Base-by-base conservation (phyloP, 2,113 vertebrate genomes). In the Dolichotis patagonum region DNA sequence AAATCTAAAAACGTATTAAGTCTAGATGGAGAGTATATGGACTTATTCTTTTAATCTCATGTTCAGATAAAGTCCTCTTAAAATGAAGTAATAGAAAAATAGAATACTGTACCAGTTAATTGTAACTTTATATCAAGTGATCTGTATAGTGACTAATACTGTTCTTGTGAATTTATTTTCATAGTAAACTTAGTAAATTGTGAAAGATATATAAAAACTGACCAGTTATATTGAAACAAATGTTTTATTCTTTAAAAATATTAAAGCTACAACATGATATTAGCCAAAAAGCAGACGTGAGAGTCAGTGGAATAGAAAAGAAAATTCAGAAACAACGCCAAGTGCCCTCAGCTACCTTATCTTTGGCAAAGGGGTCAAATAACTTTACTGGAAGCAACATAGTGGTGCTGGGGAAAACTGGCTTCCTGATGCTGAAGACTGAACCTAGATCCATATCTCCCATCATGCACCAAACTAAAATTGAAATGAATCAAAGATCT, bases 181-280 rank as follows among this genome's bases (percentile, higher is more conserved):
- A 75, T 35, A 75, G 73, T 69, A 30, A 97, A 71, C 35, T 83
- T 71, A 46, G 35, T 94, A 86, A 92, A 35, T 11, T 24, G 94
- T 85, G 77, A 20, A 46, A 93, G 85, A 28, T 85, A 11, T 75
- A 85, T 95, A 16, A 62, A 84, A 88, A 90, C 73, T 16, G 26
- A 80, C 71, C 17, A 88, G 28, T 12, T 52, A 90, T 20, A 85
- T 1, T 54, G n/a, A 41, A 81, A n/a, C n/a, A n/a, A 67, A 65
- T 90, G n/a, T 71, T 91, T 95, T 82, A 28, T 81, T 87, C 38
- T 85, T 91, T 80, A 85, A 87, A 82, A 89, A 62, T 56, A 90
- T 63, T 43, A 75, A 43, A 75, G 24, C 41, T 43, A 73, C 69
- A 75, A 5, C 6, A 14, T 52, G 49, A 52, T 43, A 75, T 43